A percentile compares a stretch with the other conserved stretches of the same genome.
These are phyloP conservation scores for Minunthozetes semirufus DNA, from an alignment of 2,888 invertebrate genomes.

Conservation along the genomic window DNA sequence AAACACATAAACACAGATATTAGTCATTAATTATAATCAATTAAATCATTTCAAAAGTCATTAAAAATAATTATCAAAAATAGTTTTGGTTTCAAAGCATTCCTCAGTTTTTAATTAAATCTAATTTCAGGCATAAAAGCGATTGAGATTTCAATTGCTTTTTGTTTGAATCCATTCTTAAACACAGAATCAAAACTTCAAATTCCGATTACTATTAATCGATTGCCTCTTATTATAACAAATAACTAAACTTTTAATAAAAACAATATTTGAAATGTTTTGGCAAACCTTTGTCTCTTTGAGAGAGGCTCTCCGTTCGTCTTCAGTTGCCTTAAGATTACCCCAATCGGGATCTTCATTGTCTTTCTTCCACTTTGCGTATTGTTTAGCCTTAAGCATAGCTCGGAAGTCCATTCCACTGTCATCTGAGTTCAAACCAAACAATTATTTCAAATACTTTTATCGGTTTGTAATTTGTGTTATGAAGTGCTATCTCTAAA, in stretches of 20 bases:
- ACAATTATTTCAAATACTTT: too few species aligned
- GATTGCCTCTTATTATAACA: not conserved
- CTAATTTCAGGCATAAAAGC: not conserved
- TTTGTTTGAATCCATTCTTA: slow-evolving; percentile 13
- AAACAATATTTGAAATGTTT: not conserved
- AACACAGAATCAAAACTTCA: not conserved
- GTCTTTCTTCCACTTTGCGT: slow-evolving; percentile 84
- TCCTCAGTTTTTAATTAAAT: not conserved
- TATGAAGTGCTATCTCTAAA: too few species aligned
- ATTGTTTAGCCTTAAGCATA: slow-evolving; percentile 90
- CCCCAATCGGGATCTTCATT: slow-evolving; percentile 89
- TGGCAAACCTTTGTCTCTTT: slow-evolving; percentile 42
- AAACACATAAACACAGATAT: too few species aligned
- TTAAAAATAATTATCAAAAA: not conserved
- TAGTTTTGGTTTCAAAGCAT: not conserved
- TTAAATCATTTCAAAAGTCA: too few species aligned
- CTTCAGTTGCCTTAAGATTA: slow-evolving; percentile 79
- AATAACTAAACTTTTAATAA: not conserved
- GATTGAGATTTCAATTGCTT: not conserved
- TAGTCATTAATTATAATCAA: too few species aligned
- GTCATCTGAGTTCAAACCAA: slow-evolving; percentile 57
- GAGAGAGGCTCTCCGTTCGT: slow-evolving; percentile 42
- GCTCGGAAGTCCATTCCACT: slow-evolving; percentile 99
- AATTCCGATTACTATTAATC: not conserved
- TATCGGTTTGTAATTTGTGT: too few species aligned